phyloP scores from a whole-genome alignment of 2,113 vertebrate species.

The Atrichornis clamosus region DNA sequence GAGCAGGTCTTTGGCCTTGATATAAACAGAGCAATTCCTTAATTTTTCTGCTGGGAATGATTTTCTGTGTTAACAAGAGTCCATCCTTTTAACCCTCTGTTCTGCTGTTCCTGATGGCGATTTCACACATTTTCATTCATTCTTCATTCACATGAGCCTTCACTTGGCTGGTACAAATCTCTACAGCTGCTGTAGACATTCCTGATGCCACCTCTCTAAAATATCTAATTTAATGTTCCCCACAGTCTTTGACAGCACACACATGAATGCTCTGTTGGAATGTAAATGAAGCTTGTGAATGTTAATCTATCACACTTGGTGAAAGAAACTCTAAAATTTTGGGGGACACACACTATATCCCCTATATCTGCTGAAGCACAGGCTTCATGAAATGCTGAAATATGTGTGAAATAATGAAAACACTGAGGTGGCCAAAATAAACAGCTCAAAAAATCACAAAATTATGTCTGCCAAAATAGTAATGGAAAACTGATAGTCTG shows the following conservation, averaged over 20 bases:
- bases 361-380: background rate
- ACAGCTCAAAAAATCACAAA: background rate
- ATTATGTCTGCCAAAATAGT: background rate
- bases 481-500: background rate
- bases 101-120: background rate
- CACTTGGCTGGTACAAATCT: constrained; percentile 43
- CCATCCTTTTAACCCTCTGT: background rate
- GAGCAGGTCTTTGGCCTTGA: background rate
- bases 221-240: constrained; percentile 77
- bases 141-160: background rate
- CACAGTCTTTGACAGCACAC: constrained; percentile 64
- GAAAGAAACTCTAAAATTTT: background rate
- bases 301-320: background rate
- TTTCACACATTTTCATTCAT: background rate
- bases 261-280: constrained; percentile 58
- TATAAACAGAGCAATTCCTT: background rate
- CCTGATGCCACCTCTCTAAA: constrained; percentile 79
- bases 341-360: background rate
- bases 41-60: background rate
- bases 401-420: background rate
- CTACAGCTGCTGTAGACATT: constrained; percentile 74
- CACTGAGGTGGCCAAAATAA: background rate
- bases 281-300: constrained; percentile 51
- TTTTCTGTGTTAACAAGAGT: background rate
- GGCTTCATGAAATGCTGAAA: background rate